Base-by-base conservation (phyloP, 2,113 vertebrate species). In the Meleagris gallopavo region DNA sequence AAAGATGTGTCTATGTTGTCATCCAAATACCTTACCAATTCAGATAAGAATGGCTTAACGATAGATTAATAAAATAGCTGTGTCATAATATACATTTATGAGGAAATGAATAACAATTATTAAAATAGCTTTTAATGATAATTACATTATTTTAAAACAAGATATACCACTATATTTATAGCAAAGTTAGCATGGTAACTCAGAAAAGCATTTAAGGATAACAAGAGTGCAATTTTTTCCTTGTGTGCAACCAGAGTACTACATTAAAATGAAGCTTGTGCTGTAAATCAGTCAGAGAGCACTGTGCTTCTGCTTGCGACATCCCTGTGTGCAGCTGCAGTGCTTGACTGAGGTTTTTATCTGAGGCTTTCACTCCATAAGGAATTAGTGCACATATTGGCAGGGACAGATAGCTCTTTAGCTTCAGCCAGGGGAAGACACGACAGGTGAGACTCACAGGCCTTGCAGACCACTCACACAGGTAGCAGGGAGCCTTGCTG, bases 381-480 rank as follows among this genome's bases (percentile, higher is more conserved):
- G 22, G 15, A 62, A 25, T 64, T 64, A 40, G 60, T 29, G 25
- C 25, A 19, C 16, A 16, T 18, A 11, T 22, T 77, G 25, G 21
- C 46, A 45, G 34, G 18, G 64, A 32, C 36, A 58, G 10, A 65
- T 2, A 72, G 27, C 30, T 18, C 25, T 79, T 83, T 19, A 84
- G 17, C 55, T 77, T 77, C 74, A 90, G 50, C 21, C 14, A 6
- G 13, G 25, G 52, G 10, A 52, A 67, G 19, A 32, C 1, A 10
- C 24, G 15, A 25, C 45, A 75, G 36, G 24, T 36, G 20, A 20
- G 24, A 40, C 45, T 45, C 50, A n/a, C 34, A 48, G 8, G 30
- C 52, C 61, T 70, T 30, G 17, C 36, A 30, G n/a, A 7, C 7
- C 32, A 10, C 6, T 48, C 1, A 5, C 7, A 38, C 0, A 2